These are phyloP conservation scores for Scaptomyza montana DNA, from an alignment of 1,140 invertebrate genomes.

Conservation along the genomic window DNA sequence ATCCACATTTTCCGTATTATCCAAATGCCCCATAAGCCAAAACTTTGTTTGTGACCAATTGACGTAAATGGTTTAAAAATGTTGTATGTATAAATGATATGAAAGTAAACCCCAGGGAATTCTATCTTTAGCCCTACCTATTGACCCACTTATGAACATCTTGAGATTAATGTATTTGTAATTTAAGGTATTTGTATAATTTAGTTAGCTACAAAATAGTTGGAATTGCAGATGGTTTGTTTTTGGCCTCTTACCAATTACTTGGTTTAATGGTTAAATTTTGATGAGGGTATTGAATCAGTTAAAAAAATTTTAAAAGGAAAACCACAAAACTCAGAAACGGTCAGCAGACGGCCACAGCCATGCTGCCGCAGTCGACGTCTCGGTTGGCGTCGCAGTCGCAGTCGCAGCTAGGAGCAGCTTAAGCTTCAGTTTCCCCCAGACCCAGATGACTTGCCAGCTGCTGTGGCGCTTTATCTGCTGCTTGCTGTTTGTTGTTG, in stretches of 20 bases:
- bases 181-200: background rate
- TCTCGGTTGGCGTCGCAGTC: slow-evolving; percentile 20
- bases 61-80: no score
- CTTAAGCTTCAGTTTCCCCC: slow-evolving; percentile 49
- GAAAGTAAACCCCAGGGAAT: no score
- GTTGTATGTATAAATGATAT: no score
- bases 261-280: slow-evolving; percentile 1
- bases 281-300: slow-evolving; percentile 47
- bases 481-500: slow-evolving; percentile 28
- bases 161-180: background rate
- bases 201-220: background rate
- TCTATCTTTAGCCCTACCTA: background rate
- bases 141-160: background rate
- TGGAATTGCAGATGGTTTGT: background rate
- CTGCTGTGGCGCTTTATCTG: slow-evolving; percentile 31
- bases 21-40: no score
- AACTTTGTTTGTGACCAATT: no score
- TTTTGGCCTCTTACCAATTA: background rate
- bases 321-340: slow-evolving; percentile 59
- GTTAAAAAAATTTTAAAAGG: slow-evolving; percentile 50
- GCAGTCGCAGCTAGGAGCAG: slow-evolving; percentile 25
- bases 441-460: slow-evolving; percentile 64
- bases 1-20: background rate
- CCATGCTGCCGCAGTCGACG: slow-evolving; percentile 11
- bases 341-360: slow-evolving; percentile 40